A percentile compares a stretch with the other conserved stretches of the same genome.
Evolutionary conservation across 2,888 invertebrate genomes (phyloP).

Genomic region (Zygaena filipendulae): DNA sequence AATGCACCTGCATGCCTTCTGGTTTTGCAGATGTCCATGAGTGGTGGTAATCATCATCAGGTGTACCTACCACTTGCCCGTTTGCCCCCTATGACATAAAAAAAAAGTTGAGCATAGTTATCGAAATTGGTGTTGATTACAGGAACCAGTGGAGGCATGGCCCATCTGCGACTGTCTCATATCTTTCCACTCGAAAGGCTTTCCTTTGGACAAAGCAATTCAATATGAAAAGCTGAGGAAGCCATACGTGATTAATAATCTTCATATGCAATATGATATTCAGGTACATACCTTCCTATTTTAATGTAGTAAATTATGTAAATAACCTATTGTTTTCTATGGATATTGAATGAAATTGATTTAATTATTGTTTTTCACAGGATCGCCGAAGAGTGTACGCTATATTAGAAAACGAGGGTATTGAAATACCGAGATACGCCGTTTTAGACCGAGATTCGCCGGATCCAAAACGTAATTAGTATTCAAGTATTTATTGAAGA

Average conservation of each 20-base stretch:
- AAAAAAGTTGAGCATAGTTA: too few relatives aligned
- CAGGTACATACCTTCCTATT: conserved; percentile 68
- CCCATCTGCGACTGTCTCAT: conserved; percentile 97
- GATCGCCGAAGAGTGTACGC: conserved; percentile 95
- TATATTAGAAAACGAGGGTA: conserved; percentile 92
- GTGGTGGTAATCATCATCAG: too few relatives aligned
- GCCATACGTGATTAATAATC: conserved; percentile 98
- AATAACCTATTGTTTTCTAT: conserved; percentile 2
- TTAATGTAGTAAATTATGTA: conserved; percentile 1
- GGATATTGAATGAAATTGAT: background rate
- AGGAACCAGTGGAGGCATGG: conserved; percentile 98
- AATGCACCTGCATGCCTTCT: too few relatives aligned
- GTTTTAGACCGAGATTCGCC: conserved; percentile 94
- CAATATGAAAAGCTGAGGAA: conserved; percentile 93
- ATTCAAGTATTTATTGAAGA: too few relatives aligned
- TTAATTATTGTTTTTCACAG: conserved; percentile 41
- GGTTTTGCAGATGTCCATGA: too few relatives aligned
- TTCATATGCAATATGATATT: conserved; percentile 98
- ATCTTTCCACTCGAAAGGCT: conserved; percentile 98
- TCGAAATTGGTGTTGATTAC: conserved; percentile 28
- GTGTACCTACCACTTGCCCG: too few relatives aligned
- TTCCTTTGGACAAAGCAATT: conserved; percentile 97
- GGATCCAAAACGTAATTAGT: conserved; percentile 85
- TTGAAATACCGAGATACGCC: conserved; percentile 97
- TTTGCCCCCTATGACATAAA: too few relatives aligned